These are phyloP conservation scores for Agrypnus murinus DNA, from an alignment of 2,888 invertebrate species.

Conservation along the genomic window DNA sequence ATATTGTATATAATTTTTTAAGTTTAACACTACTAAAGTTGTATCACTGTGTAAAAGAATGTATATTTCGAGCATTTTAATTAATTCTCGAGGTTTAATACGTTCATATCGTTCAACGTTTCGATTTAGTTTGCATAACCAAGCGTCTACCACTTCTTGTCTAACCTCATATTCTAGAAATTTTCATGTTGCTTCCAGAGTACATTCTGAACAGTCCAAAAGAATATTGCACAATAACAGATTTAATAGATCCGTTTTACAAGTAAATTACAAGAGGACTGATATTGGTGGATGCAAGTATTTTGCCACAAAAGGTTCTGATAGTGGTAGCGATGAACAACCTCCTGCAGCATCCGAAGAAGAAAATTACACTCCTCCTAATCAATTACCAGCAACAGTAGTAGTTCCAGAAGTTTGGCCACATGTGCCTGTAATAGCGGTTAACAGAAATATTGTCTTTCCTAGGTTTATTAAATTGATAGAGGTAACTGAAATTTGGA, in stretches of 20 bases:
- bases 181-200: slow-evolving; percentile 29
- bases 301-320: slow-evolving; percentile 36
- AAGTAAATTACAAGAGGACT: neutral
- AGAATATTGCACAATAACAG: neutral
- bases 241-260: neutral
- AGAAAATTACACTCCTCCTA: slow-evolving; percentile 67
- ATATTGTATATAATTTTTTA: no score
- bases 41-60: no score
- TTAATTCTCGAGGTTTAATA: slow-evolving; percentile 36
- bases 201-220: neutral
- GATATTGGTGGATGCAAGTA: slow-evolving; percentile 1
- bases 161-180: slow-evolving; percentile 54
- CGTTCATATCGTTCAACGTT: slow-evolving; percentile 20
- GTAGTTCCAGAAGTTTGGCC: slow-evolving; percentile 98
- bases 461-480: slow-evolving; percentile 98
- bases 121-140: slow-evolving; percentile 24
- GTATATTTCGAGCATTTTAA: slow-evolving; percentile 37
- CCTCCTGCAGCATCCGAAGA: slow-evolving; percentile 63
- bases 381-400: slow-evolving; percentile 88
- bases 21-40: no score
- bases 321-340: slow-evolving; percentile 51
- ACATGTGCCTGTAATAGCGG: slow-evolving; percentile 95
- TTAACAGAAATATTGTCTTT: slow-evolving; percentile 96
- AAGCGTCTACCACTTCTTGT: slow-evolving; percentile 15
- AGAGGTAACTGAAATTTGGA: slow-evolving; percentile 78